Evolutionary conservation across 1,140 invertebrate species (phyloP).

Genomic region (Drosophila oshimai): DNA sequence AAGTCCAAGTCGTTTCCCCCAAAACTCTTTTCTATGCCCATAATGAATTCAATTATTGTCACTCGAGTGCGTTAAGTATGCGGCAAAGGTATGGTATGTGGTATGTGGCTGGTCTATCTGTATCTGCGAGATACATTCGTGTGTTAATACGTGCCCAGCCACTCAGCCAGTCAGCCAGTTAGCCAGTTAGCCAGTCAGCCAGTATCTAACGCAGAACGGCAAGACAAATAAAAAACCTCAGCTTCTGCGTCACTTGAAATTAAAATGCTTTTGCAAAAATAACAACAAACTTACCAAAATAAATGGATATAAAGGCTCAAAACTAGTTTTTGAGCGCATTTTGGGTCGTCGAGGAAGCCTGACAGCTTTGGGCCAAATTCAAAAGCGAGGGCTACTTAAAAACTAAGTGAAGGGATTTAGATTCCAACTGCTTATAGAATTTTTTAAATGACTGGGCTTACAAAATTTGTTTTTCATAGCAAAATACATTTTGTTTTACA

Average conservation of each 20-base stretch:
- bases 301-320: slow-evolving; percentile 39
- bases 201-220: slow-evolving; percentile 42
- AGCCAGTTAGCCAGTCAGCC: no score
- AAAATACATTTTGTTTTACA: no score
- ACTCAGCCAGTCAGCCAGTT: no score
- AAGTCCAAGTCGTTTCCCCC: slow-evolving; percentile 32
- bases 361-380: background rate
- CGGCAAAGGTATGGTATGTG: slow-evolving; percentile 55
- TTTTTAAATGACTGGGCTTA: no score
- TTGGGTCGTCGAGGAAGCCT: background rate
- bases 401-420: background rate
- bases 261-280: slow-evolving; percentile 62
- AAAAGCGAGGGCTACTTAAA: background rate
- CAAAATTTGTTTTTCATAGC: no score
- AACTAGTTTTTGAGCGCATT: slow-evolving; percentile 57
- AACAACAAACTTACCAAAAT: slow-evolving; percentile 16
- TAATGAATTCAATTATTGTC: slow-evolving; percentile 82
- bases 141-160: slow-evolving; percentile 36
- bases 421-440: no score
- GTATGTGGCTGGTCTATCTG: slow-evolving; percentile 35
- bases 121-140: slow-evolving; percentile 48
- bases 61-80: slow-evolving; percentile 80
- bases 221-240: slow-evolving; percentile 39
- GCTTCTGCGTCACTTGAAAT: slow-evolving; percentile 74
- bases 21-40: slow-evolving; percentile 36